phyloP scores from a whole-genome alignment of 2,888 invertebrate genomes.

The Embidobia sp. region DNA sequence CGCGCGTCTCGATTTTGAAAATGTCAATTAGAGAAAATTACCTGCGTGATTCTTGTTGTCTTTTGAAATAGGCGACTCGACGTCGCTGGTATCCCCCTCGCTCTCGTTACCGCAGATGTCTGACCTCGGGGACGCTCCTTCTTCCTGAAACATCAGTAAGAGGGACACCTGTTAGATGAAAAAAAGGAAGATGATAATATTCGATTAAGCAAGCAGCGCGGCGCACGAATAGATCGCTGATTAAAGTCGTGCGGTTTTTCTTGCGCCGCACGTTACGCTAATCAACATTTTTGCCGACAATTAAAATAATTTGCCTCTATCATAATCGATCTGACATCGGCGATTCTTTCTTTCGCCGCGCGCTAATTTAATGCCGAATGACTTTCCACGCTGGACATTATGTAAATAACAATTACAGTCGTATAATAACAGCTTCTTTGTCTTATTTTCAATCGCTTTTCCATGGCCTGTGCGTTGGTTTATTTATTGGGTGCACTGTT shows the following conservation, averaged over 20 bases:
- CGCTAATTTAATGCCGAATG: constrained; percentile 10
- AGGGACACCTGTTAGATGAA: constrained; percentile 64
- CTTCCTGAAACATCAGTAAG: constrained; percentile 75
- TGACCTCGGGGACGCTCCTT: constrained; percentile 77
- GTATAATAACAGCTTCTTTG: no score
- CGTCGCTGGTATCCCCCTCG: constrained; percentile 79
- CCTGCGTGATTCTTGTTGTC: constrained; percentile 78
- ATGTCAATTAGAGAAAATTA: constrained; percentile 65
- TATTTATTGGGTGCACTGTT: no score
- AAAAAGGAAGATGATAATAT: constrained; percentile 59
- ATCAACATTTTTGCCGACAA: constrained; percentile 59
- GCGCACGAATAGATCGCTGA: constrained; percentile 41
- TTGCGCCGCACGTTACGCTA: constrained; percentile 17
- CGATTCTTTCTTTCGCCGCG: constrained; percentile 4
- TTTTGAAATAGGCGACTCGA: constrained; percentile 77
- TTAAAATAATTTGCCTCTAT: constrained; percentile 57
- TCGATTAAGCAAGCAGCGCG: constrained; percentile 55
- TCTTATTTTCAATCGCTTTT: no score
- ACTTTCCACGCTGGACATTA: not conserved
- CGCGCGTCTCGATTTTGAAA: constrained; percentile 43
- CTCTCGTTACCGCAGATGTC: constrained; percentile 79
- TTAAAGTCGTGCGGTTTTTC: constrained; percentile 58
- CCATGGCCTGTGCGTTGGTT: no score
- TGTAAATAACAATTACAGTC: no score
- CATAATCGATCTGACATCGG: constrained; percentile 50